A percentile compares a stretch with the other conserved stretches of the same genome.
Conservation (phyloP, 1,140 invertebrate genomes). For the Eupristina koningsbergeri region DNA sequence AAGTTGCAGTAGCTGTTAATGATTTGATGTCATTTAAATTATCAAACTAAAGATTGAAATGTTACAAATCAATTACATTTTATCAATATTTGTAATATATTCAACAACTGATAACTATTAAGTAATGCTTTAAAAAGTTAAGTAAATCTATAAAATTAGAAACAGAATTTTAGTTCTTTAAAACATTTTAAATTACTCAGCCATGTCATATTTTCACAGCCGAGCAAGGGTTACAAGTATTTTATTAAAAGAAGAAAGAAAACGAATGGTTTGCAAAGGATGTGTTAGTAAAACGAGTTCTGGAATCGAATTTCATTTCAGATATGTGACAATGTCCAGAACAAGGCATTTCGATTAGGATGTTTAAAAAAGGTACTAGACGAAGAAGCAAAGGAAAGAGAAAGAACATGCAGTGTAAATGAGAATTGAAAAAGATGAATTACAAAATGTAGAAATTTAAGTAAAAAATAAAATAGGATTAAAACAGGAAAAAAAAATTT, state of each 20-base stretch:
- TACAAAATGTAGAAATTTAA: neutral
- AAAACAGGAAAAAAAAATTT: neutral
- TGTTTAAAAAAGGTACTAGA: constrained; percentile 4
- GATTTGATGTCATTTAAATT: too few relatives aligned
- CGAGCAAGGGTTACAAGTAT: constrained; percentile 30
- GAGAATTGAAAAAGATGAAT: neutral
- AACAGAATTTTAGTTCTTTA: too few relatives aligned
- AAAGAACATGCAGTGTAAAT: constrained; percentile 1
- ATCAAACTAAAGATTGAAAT: too few relatives aligned
- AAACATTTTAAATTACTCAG: too few relatives aligned
- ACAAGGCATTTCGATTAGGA: constrained; percentile 67
- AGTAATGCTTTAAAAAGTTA: too few relatives aligned
- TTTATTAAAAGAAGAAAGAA: constrained; percentile 61
- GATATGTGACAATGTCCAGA: constrained; percentile 56
- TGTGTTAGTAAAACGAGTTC: neutral
- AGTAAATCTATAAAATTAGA: too few relatives aligned
- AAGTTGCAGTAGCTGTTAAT: too few relatives aligned
- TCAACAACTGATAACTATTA: too few relatives aligned
- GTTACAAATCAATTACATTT: too few relatives aligned
- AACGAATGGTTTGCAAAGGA: constrained; percentile 45
- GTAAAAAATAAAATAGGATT: neutral
- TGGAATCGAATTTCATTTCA: constrained; percentile 59
- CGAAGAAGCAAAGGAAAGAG: neutral
- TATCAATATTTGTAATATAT: too few relatives aligned
- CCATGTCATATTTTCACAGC: too few relatives aligned